Evolutionary conservation across 2,888 invertebrate species (phyloP), one percentile per base, ranked within the genome.

Genomic region (Muschampia plurimacula): DNA sequence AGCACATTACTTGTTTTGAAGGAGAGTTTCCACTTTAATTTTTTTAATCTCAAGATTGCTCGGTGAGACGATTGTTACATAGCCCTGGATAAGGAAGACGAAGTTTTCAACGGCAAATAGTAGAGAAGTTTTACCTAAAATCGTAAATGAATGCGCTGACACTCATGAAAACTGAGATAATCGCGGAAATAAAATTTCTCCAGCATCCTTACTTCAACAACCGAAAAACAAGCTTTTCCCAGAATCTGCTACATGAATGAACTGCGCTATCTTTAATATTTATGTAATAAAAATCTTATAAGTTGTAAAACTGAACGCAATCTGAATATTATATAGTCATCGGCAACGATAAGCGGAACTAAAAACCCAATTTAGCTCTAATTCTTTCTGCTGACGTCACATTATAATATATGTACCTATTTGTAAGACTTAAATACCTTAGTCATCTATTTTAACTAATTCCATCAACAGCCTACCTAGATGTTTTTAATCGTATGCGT

Each of bases 301-400:
- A 12, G n/a, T 15, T 46, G 64, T 46, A 70, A 70, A 32, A 46
- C 64, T 70, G 36, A 65, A 70, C 65, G 46, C 70, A 57, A 70
- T 65, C 46, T 70, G 70, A 70, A 70, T 55, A 55, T 55, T 22
- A 55, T 28, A 55, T 7, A 55, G 28, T 55, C 28, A 1, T 28
- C 52, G 9, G 52, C 2, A 2, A 28, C 28, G 28, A 28, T 28
- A 28, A 28, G 28, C 28, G 28, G 28, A 28, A 28, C 28, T 28
- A 28, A 28, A 28, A 28, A 28, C 28, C 28, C 28, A 36, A 36
- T 36, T 36, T 36, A 36, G 2, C 36, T 36, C 5, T 36, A 36
- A 36, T 36, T 36, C 36, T 36, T 6, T 36, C 36, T 36, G 36
- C 36, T 36, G 36, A 36, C 4, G 36, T 36, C 36, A 36, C 36